Evolutionary conservation across 2,888 invertebrate genomes (phyloP), one percentile per base, ranked within the genome.

Genomic region (Cephus sareptanus): DNA sequence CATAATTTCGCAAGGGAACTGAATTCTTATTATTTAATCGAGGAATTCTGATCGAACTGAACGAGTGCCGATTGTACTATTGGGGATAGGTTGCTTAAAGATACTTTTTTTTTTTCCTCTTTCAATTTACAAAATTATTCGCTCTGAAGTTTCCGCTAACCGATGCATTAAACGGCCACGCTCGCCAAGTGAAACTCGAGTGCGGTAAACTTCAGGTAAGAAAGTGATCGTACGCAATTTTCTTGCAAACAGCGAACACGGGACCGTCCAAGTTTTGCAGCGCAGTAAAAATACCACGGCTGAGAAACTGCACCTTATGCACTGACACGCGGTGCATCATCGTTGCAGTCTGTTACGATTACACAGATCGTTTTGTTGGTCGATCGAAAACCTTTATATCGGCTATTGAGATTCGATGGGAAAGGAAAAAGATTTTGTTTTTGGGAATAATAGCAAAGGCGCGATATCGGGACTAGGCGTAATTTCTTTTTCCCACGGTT

Each of bases 91-190:
- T 13, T 37, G 9, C 34, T 30, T 15, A 4, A 3, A 34, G 13
- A 69, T 75, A n/a, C 30, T 76, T 69, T 30, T 56, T 56, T 56
- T 40, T 0, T 74, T 74, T 77, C 78, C 68, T 77, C 6, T 56
- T 56, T 1, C 56, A 56, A 23, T 56, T 23, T 56, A 23, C 30
- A 56, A 56, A 56, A 56, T 56, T 56, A 23, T 23, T 9, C 56
- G 56, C 56, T 56, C 56, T 9, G 56, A 56, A 56, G 23, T 56
- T 56, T 56, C 56, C 56, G 56, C 56, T 56, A 56, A 56, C 9
- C 56, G 56, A 56, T 23, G 56, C 23, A 56, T 56, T 56, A 56
- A 56, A 56, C 56, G 56, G 56, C 23, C 56, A 56, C 56, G 23
- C 56, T 56, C 56, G 56, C 56, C 56, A 9, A 56, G 56, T 56